These are phyloP conservation scores for Lordiphosa andalusiaca DNA, from an alignment of 2,888 invertebrate species.

Conservation along the genomic window DNA sequence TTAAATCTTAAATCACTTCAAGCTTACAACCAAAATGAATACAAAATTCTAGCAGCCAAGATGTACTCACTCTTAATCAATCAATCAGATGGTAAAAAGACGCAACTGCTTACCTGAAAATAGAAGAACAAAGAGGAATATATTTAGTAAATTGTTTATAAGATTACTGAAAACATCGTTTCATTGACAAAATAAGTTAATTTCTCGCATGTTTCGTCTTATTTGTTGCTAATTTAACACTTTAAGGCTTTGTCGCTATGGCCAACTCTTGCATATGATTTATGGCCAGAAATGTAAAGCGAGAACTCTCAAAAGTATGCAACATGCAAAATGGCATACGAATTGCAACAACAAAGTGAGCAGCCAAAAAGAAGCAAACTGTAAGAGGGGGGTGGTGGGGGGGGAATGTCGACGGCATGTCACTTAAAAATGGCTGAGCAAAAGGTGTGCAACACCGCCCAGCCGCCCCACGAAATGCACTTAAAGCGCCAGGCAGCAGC, in stretches of 20 bases:
- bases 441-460: conserved; percentile 37
- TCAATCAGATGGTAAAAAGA: no score
- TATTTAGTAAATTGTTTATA: no score
- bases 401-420: conserved; percentile 62
- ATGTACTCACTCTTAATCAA: no score
- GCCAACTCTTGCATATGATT: conserved; percentile 52
- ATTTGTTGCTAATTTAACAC: conserved; percentile 59
- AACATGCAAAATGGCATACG: conserved; percentile 40
- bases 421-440: conserved; percentile 65
- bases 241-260: conserved; percentile 52
- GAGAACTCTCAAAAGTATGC: conserved; percentile 58
- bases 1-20: no score
- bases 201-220: no score
- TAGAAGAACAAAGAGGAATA: no score
- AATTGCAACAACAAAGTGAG: conserved; percentile 14
- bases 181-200: not conserved
- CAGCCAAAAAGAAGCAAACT: conserved; percentile 3
- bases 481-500: conserved; percentile 53
- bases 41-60: no score
- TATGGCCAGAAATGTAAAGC: conserved; percentile 45
- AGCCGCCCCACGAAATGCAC: conserved; percentile 50
- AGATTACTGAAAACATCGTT: no score
- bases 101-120: no score
- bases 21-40: no score
- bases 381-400: not conserved